Evolutionary conservation across 1,140 invertebrate genomes (phyloP).

Genomic region (Caenorhabditis tropicalis): DNA sequence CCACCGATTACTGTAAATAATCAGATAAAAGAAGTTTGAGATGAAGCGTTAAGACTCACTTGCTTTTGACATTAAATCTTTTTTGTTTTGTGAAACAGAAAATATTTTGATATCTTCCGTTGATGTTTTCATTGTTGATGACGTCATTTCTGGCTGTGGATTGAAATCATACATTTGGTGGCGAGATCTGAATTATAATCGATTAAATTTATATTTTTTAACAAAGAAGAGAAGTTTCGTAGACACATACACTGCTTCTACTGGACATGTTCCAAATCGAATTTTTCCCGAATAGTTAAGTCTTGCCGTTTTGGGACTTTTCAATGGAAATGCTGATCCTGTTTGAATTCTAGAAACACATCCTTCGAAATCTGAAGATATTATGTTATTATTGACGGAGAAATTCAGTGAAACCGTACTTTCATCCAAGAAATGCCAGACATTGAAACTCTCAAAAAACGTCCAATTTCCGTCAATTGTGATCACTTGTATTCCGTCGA

Average conservation of each 20-base stretch:
- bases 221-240: not conserved
- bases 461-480: slow-evolving; percentile 67
- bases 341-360: slow-evolving; percentile 55
- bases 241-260: slow-evolving; percentile 39
- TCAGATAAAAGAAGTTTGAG: not conserved
- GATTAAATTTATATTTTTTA: not conserved
- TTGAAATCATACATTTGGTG: slow-evolving; percentile 34
- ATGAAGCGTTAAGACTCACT: not conserved
- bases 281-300: slow-evolving; percentile 45
- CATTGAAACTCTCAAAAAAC: slow-evolving; percentile 65
- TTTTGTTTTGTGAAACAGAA: slow-evolving; percentile 23
- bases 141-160: not conserved
- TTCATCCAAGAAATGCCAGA: slow-evolving; percentile 55
- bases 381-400: not conserved
- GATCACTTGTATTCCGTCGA: slow-evolving; percentile 63
- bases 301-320: slow-evolving; percentile 49
- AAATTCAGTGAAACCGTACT: not conserved
- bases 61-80: slow-evolving; percentile 49
- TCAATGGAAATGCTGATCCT: slow-evolving; percentile 55
- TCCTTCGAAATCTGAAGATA: slow-evolving; percentile 58
- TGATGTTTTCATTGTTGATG: slow-evolving; percentile 10
- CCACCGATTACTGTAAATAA: slow-evolving; percentile 46
- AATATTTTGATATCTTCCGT: slow-evolving; percentile 39
- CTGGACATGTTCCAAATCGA: slow-evolving; percentile 53
- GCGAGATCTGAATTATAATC: slow-evolving; percentile 27